Evolutionary conservation across 2,888 invertebrate genomes (phyloP).

Genomic region (Plagodis dolabraria): DNA sequence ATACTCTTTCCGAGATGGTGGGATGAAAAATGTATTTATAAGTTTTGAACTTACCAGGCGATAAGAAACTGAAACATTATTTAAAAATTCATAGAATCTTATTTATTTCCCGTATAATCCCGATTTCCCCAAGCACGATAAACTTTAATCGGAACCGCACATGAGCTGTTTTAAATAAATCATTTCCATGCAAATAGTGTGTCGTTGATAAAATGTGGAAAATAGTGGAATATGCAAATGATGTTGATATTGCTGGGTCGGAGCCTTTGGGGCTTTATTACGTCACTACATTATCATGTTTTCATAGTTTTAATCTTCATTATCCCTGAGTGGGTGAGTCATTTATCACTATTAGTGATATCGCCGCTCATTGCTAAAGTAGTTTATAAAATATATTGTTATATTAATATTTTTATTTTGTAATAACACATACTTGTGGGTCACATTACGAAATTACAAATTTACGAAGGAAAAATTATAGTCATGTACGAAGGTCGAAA

Average conservation of each 20-base stretch:
- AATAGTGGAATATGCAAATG: constrained; percentile 52
- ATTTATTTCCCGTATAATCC: neutral
- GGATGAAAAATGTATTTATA: too few species aligned
- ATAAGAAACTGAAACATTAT: neutral
- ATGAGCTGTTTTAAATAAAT: constrained; percentile 44
- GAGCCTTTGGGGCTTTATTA: constrained; percentile 34
- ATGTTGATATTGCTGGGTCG: constrained; percentile 44
- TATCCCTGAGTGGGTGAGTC: too few species aligned
- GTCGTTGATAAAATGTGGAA: constrained; percentile 45
- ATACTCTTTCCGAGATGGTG: too few species aligned
- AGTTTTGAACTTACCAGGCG: neutral
- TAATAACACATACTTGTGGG: too few species aligned
- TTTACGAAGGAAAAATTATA: too few species aligned
- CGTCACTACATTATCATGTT: neutral
- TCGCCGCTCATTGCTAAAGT: too few species aligned
- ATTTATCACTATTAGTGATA: too few species aligned
- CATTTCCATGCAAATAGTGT: constrained; percentile 53
- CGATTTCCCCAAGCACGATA: constrained; percentile 5
- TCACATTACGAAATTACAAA: too few species aligned
- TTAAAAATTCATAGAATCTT: neutral
- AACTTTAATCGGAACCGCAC: constrained; percentile 39
- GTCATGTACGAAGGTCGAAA: too few species aligned
- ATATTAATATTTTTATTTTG: too few species aligned
- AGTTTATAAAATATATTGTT: too few species aligned
- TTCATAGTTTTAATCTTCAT: too few species aligned